These are phyloP conservation scores for Cryptoblepharus egeriae DNA, from an alignment of 2,797 vertebrate genomes.

Conservation along the genomic window DNA sequence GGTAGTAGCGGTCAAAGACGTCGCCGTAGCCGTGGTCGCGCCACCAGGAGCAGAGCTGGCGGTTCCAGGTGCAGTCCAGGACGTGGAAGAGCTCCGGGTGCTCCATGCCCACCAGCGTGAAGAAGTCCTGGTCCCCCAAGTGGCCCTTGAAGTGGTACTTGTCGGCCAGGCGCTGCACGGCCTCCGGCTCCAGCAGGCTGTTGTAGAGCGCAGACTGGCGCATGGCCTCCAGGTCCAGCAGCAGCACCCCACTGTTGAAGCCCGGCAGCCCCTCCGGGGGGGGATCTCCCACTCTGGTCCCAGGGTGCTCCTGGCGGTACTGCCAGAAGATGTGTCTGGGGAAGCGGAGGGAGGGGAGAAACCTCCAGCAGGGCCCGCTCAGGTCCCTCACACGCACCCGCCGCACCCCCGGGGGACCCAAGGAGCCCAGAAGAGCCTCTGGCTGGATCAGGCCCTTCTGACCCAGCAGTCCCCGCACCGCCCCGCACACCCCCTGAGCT, in stretches of 20 bases:
- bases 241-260: conserved; percentile 96
- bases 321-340: conserved; percentile 97
- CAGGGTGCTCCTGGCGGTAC: conserved; percentile 92
- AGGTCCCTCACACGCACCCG: background rate
- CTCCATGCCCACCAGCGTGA: conserved; percentile 97
- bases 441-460: too few species aligned
- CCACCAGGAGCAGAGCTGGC: conserved; percentile 98
- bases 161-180: conserved; percentile 85
- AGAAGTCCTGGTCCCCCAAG: conserved; percentile 98
- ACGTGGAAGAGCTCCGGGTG: conserved; percentile 90
- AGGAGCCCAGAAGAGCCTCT: too few species aligned
- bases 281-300: conserved; percentile 88
- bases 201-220: conserved; percentile 88
- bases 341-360: conserved; percentile 2
- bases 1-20: conserved; percentile 90
- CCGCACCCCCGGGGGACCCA: too few species aligned
- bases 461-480: too few species aligned
- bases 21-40: conserved; percentile 92
- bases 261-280: conserved; percentile 91
- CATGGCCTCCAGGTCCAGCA: conserved; percentile 92
- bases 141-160: conserved; percentile 95
- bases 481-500: too few species aligned
- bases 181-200: conserved; percentile 84
- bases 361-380: too few species aligned
- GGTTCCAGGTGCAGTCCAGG: conserved; percentile 94